Base-by-base conservation (phyloP, 2,888 invertebrate genomes). In the Tetragnatha montana region DNA sequence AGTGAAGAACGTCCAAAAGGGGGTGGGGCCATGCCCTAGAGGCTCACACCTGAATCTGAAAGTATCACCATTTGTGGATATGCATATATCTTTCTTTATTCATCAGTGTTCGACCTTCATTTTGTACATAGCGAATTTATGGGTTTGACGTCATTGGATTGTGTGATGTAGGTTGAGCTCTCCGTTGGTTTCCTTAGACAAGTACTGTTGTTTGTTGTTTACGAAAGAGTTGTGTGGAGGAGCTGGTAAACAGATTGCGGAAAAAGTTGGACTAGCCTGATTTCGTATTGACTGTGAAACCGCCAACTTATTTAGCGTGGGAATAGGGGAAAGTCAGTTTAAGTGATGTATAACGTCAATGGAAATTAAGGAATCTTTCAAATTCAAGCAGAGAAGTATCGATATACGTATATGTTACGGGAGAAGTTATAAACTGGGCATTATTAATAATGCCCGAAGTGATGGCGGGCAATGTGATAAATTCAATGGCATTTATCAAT, bases 21-120 rank as follows among this genome's bases (percentile, higher is more conserved):
- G 49, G 71, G 78, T 51, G 78, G 70, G 50, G 71, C 22, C 49
- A n/a, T n/a, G 70, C 69, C 85, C 50, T 17, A 12, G 21, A 70
- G 85, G 69, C 21, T 69, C 35, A 51, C 85, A 85, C 85, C 85
- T 85, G 85, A 71, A 70, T 78, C 70, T 75, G 50, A 76, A 76
- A 76, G 49, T 19, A 49, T 76, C 49, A 17, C 35, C 75, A n/a
- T 47, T 47, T 75, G 8, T 49, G 10, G 8, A 75, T n/a, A 70
- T n/a, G 71, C 69, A 82, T 71, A 21, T 76, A 49, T 69, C 73
- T n/a, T 49, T 10, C 21, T 8, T 49, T 35, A 35, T 35, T 35
- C 73, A 76, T 85, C 78, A 85, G 50, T 19, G 71, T 78, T 76
- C 85, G 22, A 47, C 22, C 17, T 7, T 70, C 85, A 85, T 84